These are phyloP conservation scores for Hirudo medicinalis DNA, from an alignment of 1,140 invertebrate species.

Conservation along the genomic window DNA sequence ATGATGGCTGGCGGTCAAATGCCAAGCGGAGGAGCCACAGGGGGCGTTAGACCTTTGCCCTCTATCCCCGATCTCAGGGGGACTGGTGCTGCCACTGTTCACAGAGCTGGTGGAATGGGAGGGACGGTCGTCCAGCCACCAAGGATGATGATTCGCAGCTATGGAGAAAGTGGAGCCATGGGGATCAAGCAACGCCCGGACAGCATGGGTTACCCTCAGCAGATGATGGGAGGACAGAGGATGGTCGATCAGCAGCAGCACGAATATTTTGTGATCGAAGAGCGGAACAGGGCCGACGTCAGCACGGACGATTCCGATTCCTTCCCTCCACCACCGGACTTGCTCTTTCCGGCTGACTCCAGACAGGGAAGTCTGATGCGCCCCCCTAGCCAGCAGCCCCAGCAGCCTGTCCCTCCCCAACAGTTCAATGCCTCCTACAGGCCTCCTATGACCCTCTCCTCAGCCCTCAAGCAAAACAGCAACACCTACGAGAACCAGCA, in stretches of 20 bases:
- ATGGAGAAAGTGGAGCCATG: neutral
- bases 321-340: neutral
- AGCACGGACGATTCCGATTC: neutral
- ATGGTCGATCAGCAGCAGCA: neutral
- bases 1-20: neutral
- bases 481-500: constrained; percentile 10
- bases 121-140: neutral
- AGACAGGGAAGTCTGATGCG: constrained; percentile 1
- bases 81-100: neutral
- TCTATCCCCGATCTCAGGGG: constrained; percentile 9
- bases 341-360: neutral
- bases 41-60: neutral
- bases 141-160: constrained; percentile 9
- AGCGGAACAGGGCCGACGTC: neutral
- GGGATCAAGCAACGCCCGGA: neutral
- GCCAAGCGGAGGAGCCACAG: neutral
- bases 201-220: neutral
- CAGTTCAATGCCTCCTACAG: constrained; percentile 1
- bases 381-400: neutral
- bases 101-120: neutral
- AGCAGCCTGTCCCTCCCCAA: neutral
- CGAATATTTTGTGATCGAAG: constrained; percentile 8
- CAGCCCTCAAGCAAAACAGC: neutral
- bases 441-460: constrained; percentile 2
- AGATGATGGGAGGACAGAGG: neutral